Conservation (phyloP, 2,888 invertebrate species). For the Tetranychus truncatus region DNA sequence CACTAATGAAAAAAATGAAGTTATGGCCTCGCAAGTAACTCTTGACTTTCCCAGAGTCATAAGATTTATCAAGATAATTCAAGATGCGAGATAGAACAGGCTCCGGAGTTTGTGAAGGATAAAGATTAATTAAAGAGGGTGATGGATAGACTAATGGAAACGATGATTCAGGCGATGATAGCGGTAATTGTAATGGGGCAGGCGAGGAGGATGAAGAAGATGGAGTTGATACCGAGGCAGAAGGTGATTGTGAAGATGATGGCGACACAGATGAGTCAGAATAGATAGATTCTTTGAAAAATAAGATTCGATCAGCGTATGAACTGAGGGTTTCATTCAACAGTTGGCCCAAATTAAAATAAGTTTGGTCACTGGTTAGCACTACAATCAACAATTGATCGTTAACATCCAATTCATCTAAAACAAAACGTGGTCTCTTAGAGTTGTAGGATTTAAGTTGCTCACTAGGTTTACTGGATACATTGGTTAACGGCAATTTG, state of each 20-base stretch:
- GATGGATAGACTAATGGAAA: not conserved
- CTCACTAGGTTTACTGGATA: not conserved
- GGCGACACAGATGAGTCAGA: too few relatives aligned
- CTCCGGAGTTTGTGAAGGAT: not conserved
- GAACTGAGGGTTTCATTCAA: not conserved
- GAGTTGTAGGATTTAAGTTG: slow-evolving; percentile 13
- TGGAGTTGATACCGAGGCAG: too few relatives aligned
- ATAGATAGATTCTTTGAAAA: not conserved
- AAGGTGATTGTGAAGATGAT: too few relatives aligned
- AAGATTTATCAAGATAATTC: not conserved
- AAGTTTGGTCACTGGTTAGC: not conserved
- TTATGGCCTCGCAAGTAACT: slow-evolving; percentile 50
- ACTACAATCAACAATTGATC: slow-evolving; percentile 73
- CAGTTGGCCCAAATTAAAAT: not conserved
- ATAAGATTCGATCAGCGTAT: not conserved
- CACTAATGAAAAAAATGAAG: slow-evolving; percentile 72
- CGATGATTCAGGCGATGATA: not conserved
- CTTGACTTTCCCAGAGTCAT: slow-evolving; percentile 34
- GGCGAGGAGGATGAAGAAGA: too few relatives aligned
- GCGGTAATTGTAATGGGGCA: not conserved
- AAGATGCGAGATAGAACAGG: not conserved
- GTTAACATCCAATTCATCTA: slow-evolving; percentile 79
- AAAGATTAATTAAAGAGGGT: not conserved
- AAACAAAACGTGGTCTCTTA: slow-evolving; percentile 50
- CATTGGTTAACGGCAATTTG: not conserved